phyloP scores from a whole-genome alignment of 2,113 vertebrate genomes.

The Gnathonemus echidnorhynchus region DNA sequence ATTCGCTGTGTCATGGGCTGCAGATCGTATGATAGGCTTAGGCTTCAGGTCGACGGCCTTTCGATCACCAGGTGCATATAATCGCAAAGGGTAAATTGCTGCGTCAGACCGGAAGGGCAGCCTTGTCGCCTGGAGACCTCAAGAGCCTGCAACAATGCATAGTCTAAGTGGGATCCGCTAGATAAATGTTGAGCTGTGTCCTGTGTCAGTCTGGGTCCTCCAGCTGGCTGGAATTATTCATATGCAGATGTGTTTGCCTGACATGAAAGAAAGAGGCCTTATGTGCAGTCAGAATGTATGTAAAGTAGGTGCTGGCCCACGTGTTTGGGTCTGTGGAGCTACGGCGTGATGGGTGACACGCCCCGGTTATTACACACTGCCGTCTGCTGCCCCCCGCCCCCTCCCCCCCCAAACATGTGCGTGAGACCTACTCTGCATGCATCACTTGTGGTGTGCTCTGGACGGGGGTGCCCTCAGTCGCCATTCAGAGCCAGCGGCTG shows the following conservation, averaged over 20 bases:
- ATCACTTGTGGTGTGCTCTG: neutral
- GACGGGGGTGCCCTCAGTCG: neutral
- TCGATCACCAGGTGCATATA: neutral
- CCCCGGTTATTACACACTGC: neutral
- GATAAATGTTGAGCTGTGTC: neutral
- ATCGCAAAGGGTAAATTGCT: neutral
- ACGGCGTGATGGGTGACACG: neutral
- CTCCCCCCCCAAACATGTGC: neutral
- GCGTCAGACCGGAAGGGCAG: neutral
- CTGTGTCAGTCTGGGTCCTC: neutral
- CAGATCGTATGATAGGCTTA: neutral
- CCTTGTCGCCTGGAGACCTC: neutral
- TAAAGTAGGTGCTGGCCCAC: neutral
- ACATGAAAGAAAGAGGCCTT: neutral
- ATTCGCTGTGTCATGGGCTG: neutral
- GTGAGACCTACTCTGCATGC: neutral
- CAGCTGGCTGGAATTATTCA: neutral
- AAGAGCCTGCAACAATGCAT: neutral
- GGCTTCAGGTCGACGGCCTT: neutral
- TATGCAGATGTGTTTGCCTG: neutral
- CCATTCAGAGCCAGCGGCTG: neutral
- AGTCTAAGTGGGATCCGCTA: neutral
- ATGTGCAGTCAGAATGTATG: neutral
- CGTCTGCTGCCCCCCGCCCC: rapidly evolving
- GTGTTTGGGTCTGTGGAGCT: neutral